Conservation (phyloP, 2,888 invertebrate species). For the Teleogryllus oceanicus region DNA sequence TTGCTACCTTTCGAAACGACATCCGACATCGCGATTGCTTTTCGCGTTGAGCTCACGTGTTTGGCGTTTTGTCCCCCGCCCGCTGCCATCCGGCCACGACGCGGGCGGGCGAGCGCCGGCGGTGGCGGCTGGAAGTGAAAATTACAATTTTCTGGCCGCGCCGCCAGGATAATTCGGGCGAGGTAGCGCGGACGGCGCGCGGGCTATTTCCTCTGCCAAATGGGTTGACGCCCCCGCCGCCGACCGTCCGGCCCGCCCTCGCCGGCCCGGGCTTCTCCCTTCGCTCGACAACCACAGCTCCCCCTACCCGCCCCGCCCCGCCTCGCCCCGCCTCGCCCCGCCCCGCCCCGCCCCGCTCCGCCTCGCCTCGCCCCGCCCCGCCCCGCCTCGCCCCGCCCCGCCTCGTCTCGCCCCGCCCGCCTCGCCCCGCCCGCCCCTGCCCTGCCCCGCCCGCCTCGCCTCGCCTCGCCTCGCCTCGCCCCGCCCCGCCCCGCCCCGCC, state of each 20-base stretch:
- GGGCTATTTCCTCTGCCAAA: slow-evolving; percentile 7
- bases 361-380: too few relatives aligned
- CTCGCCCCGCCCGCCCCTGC: too few relatives aligned
- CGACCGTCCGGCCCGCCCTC: not conserved
- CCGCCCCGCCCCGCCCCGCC: too few relatives aligned
- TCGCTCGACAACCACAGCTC: not conserved
- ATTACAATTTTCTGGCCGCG: slow-evolving; percentile 10
- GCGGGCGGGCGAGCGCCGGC: not conserved
- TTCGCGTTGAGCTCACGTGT: too few relatives aligned
- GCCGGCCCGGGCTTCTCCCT: not conserved
- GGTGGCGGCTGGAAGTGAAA: not conserved
- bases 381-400: too few relatives aligned
- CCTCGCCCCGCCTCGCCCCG: too few relatives aligned
- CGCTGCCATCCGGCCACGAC: not conserved
- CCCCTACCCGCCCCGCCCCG: not conserved
- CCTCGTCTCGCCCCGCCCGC: too few relatives aligned
- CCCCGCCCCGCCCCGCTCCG: too few relatives aligned
- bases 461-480: too few relatives aligned
- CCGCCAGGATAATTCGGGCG: not conserved
- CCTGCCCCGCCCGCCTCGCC: too few relatives aligned
- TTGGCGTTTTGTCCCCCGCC: not conserved
- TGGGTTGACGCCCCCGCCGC: not conserved
- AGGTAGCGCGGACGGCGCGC: not conserved
- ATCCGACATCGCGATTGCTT: too few relatives aligned
- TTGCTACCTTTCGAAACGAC: too few relatives aligned